Conservation (phyloP, 92 coral and sea anemone species). For the Palythoa grandis region DNA sequence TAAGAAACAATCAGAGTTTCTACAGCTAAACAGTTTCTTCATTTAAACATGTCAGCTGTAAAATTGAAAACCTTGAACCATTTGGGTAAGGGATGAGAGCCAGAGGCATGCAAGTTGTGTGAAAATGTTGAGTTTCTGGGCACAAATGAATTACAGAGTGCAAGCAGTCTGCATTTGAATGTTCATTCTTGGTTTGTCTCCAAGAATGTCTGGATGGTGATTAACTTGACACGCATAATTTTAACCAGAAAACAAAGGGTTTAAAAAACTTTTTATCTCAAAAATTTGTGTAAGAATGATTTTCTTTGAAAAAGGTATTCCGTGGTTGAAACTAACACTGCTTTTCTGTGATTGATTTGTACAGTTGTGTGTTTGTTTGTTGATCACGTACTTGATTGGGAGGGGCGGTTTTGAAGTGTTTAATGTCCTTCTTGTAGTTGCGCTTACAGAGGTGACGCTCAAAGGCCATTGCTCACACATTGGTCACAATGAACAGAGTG, state of each 20-base stretch:
- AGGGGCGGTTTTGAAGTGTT: conserved; percentile 82
- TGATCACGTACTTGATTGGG: conserved; percentile 11
- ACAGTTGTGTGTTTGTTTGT: conserved; percentile 9
- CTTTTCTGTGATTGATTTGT: conserved; percentile 35
- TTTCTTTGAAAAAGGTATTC: background rate
- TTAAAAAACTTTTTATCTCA: background rate
- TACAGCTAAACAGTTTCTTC: conserved; percentile 48
- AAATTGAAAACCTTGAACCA: background rate
- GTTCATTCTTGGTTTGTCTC: background rate
- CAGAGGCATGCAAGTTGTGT: conserved; percentile 60
- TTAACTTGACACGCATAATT: background rate
- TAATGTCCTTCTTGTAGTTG: conserved; percentile 93
- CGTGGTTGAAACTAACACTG: background rate
- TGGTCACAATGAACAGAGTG: conserved; percentile 57
- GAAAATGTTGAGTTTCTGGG: background rate
- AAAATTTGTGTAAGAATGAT: background rate
- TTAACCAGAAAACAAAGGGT: background rate
- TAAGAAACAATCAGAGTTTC: conserved; percentile 62
- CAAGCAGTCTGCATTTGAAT: background rate
- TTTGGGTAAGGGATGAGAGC: conserved; percentile 50
- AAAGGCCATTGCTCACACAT: conserved; percentile 99
- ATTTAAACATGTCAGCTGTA: conserved; percentile 46
- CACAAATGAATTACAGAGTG: conserved; percentile 24
- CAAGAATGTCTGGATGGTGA: too few relatives aligned
- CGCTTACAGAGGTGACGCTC: conserved; percentile 97